Evolutionary conservation across 2,888 invertebrate genomes (phyloP).

Genomic region (Spodoptera littoralis): DNA sequence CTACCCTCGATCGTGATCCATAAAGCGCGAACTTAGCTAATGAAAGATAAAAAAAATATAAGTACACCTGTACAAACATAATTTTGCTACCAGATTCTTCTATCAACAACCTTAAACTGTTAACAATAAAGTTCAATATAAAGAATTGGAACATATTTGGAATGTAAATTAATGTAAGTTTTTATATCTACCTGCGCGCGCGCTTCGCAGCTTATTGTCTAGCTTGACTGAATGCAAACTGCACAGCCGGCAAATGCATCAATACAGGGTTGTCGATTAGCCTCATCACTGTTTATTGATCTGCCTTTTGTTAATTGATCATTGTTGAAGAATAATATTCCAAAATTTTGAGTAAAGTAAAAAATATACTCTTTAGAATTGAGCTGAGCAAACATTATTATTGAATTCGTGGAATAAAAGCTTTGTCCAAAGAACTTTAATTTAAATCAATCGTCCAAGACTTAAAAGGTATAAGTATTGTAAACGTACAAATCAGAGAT

Average conservation of each 20-base stretch:
- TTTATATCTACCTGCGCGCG: conserved; percentile 84
- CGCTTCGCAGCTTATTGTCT: conserved; percentile 84
- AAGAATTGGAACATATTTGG: conserved; percentile 15
- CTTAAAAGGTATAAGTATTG: too few relatives aligned
- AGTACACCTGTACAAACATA: conserved; percentile 77
- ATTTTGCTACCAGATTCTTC: conserved; percentile 9
- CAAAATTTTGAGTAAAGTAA: too few relatives aligned
- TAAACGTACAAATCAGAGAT: not conserved
- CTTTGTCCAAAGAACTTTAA: too few relatives aligned
- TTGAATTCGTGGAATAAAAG: too few relatives aligned
- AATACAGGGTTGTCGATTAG: conserved; percentile 76
- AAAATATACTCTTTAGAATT: too few relatives aligned
- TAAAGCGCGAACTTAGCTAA: conserved; percentile 88
- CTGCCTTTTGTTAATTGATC: conserved; percentile 10
- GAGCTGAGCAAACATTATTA: too few relatives aligned
- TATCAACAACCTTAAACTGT: conserved; percentile 48
- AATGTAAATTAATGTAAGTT: conserved; percentile 59
- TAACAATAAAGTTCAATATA: conserved; percentile 54
- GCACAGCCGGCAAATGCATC: conserved; percentile 82
- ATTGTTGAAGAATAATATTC: not conserved
- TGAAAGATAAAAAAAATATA: conserved; percentile 83
- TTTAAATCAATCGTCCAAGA: too few relatives aligned
- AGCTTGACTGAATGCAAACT: conserved; percentile 79
- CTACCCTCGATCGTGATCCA: conserved; percentile 85
- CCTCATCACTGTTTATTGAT: conserved; percentile 23